phyloP scores from a whole-genome alignment of 2,888 invertebrate species.

The Arge pagana region DNA sequence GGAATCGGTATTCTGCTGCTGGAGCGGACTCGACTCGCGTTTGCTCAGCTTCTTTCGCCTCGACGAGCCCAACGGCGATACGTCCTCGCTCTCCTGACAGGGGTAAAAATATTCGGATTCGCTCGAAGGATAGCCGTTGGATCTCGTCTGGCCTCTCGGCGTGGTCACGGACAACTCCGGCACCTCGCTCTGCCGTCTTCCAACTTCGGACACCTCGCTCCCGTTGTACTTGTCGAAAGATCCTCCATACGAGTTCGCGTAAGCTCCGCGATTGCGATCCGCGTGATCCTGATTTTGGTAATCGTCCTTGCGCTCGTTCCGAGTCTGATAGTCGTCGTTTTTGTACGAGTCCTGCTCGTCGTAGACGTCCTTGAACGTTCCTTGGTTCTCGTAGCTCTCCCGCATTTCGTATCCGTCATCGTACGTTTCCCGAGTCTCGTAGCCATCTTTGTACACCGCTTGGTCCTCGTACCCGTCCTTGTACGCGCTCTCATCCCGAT shows the following conservation, averaged over 20 bases:
- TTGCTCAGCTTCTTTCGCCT: conserved; percentile 49
- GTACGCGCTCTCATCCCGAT: no score
- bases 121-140: conserved; percentile 49
- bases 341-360: conserved; percentile 23
- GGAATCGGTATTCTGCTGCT: conserved; percentile 61
- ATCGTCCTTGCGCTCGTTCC: no score
- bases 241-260: conserved; percentile 45
- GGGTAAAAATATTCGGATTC: conserved; percentile 48
- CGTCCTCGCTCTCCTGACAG: conserved; percentile 43
- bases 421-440: no score
- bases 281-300: conserved; percentile 42
- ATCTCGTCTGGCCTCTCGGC: conserved; percentile 46
- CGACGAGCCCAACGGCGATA: conserved; percentile 38
- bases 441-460: no score
- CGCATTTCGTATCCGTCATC: conserved; percentile 42
- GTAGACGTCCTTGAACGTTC: conserved; percentile 10
- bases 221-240: conserved; percentile 46
- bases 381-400: conserved; percentile 39
- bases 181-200: conserved; percentile 44
- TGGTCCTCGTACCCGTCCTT: no score
- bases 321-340: conserved; percentile 40
- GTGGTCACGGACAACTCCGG: conserved; percentile 52
- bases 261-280: conserved; percentile 42
- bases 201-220: conserved; percentile 28
- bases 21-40: conserved; percentile 51